These are phyloP conservation scores for Escarpia spicata DNA, from an alignment of 2,888 invertebrate species.

Conservation along the genomic window DNA sequence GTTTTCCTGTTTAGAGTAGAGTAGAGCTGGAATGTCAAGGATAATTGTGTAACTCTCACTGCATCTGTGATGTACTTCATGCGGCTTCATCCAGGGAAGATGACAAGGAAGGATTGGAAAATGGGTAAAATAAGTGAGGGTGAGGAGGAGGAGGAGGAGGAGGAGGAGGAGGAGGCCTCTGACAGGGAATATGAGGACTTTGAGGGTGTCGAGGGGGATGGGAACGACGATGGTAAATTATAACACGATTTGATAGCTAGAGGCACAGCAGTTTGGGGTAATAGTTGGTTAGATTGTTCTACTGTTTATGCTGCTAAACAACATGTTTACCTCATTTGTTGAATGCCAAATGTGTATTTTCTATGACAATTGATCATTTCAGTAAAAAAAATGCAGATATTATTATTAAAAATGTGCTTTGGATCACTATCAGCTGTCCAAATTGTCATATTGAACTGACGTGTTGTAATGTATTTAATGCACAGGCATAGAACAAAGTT, in stretches of 20 bases:
- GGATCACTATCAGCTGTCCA: too few relatives aligned
- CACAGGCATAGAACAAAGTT: too few relatives aligned
- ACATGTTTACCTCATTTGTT: too few relatives aligned
- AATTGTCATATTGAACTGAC: too few relatives aligned
- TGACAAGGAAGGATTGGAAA: not conserved
- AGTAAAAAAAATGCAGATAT: too few relatives aligned
- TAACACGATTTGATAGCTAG: not conserved
- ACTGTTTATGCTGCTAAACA: too few relatives aligned
- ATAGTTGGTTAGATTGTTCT: too few relatives aligned
- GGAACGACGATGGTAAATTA: not conserved
- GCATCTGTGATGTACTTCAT: not conserved
- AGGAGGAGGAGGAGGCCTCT: not conserved
- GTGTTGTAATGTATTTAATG: too few relatives aligned
- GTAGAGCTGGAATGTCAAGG: not conserved
- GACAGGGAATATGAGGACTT: not conserved
- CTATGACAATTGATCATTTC: too few relatives aligned
- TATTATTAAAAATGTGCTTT: too few relatives aligned
- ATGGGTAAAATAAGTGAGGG: not conserved
- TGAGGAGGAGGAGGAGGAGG: not conserved
- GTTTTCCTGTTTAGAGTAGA: not conserved
- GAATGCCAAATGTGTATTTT: too few relatives aligned
- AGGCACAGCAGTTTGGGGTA: not conserved
- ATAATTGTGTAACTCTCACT: not conserved
- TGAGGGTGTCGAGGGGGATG: not conserved
- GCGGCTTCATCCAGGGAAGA: not conserved